Evolutionary conservation across 2,113 vertebrate genomes (phyloP).

Genomic region (Arenaria interpres): DNA sequence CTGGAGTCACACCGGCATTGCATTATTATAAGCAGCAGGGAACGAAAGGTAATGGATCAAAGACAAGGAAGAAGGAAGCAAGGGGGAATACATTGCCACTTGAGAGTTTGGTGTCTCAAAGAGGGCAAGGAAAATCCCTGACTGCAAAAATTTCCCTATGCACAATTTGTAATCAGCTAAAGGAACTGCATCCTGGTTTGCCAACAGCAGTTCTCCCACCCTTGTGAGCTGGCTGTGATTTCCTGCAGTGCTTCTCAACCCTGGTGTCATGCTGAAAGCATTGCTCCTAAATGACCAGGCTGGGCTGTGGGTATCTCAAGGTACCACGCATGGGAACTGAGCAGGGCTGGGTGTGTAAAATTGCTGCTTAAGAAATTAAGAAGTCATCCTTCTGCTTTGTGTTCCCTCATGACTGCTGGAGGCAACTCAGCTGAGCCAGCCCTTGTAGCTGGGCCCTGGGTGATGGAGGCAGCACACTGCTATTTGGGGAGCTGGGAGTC

Average conservation of each 20-base stretch:
- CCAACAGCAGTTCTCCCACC: neutral
- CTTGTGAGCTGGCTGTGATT: neutral
- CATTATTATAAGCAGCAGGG: neutral
- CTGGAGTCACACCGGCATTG: neutral
- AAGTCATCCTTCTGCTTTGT: neutral
- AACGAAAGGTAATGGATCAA: neutral
- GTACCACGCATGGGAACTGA: rapidly evolving
- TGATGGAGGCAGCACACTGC: rapidly evolving
- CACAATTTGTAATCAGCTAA: neutral
- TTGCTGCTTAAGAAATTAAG: neutral
- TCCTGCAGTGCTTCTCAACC: rapidly evolving
- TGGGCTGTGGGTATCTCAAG: neutral
- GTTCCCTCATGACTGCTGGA: neutral
- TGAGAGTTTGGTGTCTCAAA: neutral
- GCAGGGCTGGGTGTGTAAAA: neutral
- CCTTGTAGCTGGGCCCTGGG: neutral
- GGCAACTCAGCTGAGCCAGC: neutral
- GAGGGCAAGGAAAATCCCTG: neutral
- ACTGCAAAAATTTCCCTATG: neutral
- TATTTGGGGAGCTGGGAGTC: neutral
- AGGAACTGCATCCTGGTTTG: neutral
- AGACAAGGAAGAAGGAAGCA: neutral
- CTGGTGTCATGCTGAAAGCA: neutral
- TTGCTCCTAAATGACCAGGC: neutral
- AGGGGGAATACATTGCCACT: rapidly evolving